These are phyloP conservation scores for Urocyon cinereoargenteus DNA, from an alignment of 2,797 vertebrate genomes.

Conservation along the genomic window DNA sequence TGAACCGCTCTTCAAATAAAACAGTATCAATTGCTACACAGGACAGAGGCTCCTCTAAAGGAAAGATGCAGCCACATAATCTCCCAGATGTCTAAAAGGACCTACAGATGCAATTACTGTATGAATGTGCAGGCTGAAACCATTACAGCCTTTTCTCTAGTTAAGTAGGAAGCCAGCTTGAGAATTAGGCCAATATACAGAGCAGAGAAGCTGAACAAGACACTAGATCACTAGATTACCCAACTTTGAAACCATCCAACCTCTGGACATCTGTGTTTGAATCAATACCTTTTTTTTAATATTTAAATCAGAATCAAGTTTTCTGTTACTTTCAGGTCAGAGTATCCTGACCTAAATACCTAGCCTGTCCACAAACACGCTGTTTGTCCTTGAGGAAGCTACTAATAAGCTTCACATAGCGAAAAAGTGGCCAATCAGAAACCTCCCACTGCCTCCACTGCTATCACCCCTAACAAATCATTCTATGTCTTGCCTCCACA, in stretches of 20 bases:
- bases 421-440: conserved; percentile 11
- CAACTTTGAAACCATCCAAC: conserved; percentile 32
- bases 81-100: conserved; percentile 23
- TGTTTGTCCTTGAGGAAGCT: conserved; percentile 10
- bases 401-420: neutral
- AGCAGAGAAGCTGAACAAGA: conserved; percentile 24
- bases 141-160: conserved; percentile 14
- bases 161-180: neutral
- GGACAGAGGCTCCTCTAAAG: neutral
- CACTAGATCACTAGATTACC: neutral
- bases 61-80: neutral
- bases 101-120: neutral
- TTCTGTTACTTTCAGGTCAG: neutral
- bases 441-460: neutral
- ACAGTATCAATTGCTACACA: neutral
- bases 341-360: neutral
- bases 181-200: neutral
- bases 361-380: neutral
- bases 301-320: neutral
- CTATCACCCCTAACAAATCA: neutral
- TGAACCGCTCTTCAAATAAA: conserved; percentile 32
- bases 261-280: conserved; percentile 4
- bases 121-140: neutral
- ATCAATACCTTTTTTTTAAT: conserved; percentile 3
- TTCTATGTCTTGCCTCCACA: neutral